phyloP scores from a whole-genome alignment of 2,888 invertebrate species.

The Drosophila macrospina region DNA sequence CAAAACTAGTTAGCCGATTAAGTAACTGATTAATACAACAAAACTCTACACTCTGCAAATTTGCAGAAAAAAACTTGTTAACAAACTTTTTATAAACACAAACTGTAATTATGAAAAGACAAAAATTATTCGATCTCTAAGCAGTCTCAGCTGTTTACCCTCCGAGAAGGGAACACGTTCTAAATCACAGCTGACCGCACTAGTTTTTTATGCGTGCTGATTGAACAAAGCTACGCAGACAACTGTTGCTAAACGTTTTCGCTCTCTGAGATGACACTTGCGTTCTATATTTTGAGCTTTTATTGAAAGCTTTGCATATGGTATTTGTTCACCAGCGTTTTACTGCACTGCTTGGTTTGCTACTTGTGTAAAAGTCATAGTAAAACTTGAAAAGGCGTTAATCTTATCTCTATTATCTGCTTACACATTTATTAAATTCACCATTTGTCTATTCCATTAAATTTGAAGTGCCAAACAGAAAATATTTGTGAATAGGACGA shows the following conservation, averaged over 20 bases:
- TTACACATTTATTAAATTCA: not conserved
- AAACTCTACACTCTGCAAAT: not conserved
- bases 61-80: not conserved
- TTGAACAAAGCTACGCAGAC: constrained; percentile 25
- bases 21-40: not conserved
- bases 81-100: not conserved
- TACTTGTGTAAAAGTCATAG: constrained; percentile 9
- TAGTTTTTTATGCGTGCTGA: constrained; percentile 37
- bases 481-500: not conserved
- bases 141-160: constrained; percentile 35
- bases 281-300: constrained; percentile 12
- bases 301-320: constrained; percentile 20
- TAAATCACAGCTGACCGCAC: constrained; percentile 36
- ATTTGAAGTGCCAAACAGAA: not conserved
- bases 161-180: constrained; percentile 35
- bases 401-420: constrained; percentile 15
- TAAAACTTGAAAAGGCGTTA: constrained; percentile 5
- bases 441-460: constrained; percentile 1
- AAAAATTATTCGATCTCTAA: constrained; percentile 9
- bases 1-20: not conserved
- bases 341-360: constrained; percentile 15
- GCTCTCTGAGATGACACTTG: constrained; percentile 14
- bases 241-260: constrained; percentile 35
- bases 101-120: constrained; percentile 10
- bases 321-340: constrained; percentile 11